Conservation (phyloP, 2,113 vertebrate species). For the Rhinichthys klamathensis region DNA sequence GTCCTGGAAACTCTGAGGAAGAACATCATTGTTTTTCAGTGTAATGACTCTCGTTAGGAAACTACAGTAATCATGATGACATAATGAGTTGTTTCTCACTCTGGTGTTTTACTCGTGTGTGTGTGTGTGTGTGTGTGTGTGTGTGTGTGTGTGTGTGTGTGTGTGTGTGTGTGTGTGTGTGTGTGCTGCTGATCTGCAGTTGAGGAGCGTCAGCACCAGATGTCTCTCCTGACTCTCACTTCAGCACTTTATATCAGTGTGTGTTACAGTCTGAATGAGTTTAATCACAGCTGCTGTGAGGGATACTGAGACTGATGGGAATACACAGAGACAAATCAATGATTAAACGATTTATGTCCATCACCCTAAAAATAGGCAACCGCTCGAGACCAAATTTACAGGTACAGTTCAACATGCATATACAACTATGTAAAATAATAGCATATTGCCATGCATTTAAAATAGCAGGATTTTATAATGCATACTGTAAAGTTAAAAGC, state of each 20-base stretch:
- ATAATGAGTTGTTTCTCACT: too few relatives aligned
- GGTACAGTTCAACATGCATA: background rate
- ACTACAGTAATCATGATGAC: too few relatives aligned
- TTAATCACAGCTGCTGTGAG: background rate
- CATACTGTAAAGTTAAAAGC: background rate
- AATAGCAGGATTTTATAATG: background rate
- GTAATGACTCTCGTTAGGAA: too few relatives aligned
- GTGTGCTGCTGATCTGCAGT: too few relatives aligned
- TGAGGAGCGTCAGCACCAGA: too few relatives aligned
- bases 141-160: too few relatives aligned
- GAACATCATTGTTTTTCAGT: too few relatives aligned
- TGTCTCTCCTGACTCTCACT: background rate
- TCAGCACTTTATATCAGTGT: background rate
- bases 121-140: too few relatives aligned
- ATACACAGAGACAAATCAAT: background rate
- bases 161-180: too few relatives aligned
- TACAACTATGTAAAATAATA: background rate
- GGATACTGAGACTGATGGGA: background rate
- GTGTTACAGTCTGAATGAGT: background rate
- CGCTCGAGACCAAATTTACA: background rate
- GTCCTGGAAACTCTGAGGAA: too few relatives aligned
- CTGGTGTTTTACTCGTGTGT: too few relatives aligned
- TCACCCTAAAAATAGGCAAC: background rate
- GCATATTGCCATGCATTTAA: too few relatives aligned
- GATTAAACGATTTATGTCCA: conserved; percentile 9